These are phyloP conservation scores for Leptarthrus brevirostris DNA, from an alignment of 2,888 invertebrate genomes.

Conservation along the genomic window DNA sequence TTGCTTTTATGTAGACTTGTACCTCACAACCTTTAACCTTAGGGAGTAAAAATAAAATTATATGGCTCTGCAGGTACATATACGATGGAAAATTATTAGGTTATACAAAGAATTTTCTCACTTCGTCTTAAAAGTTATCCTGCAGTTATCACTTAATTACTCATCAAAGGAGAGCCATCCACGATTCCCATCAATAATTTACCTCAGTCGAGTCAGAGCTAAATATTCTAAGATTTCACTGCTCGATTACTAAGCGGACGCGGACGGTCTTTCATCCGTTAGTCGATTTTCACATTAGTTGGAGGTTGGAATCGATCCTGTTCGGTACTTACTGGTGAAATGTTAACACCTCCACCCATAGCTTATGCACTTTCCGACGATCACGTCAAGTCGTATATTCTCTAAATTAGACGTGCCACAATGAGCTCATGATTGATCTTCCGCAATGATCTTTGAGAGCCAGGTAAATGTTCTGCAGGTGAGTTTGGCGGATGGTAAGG, in stretches of 20 bases:
- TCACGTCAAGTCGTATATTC: constrained; percentile 48
- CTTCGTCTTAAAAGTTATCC: not conserved
- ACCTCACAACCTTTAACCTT: no score
- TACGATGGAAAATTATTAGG: no score
- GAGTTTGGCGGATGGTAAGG: constrained; percentile 1
- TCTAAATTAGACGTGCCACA: constrained; percentile 51
- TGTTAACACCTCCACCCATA: constrained; percentile 51
- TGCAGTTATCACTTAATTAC: constrained; percentile 28
- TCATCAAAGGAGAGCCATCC: constrained; percentile 18
- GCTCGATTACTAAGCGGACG: constrained; percentile 12
- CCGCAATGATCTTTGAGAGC: constrained; percentile 41
- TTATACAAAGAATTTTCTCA: constrained; percentile 12
- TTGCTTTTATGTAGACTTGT: no score
- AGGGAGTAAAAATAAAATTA: no score
- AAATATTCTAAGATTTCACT: constrained; percentile 27
- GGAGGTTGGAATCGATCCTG: not conserved
- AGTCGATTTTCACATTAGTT: constrained; percentile 17
- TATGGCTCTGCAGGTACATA: no score
- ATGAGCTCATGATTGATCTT: constrained; percentile 50
- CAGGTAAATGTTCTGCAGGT: constrained; percentile 41
- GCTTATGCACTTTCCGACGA: constrained; percentile 19
- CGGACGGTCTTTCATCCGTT: not conserved
- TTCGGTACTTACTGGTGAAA: constrained; percentile 5
- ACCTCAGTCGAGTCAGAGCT: not conserved
- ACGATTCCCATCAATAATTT: constrained; percentile 24